Base-by-base conservation (phyloP, 2,113 vertebrate species). In the Oryzias javanicus region DNA sequence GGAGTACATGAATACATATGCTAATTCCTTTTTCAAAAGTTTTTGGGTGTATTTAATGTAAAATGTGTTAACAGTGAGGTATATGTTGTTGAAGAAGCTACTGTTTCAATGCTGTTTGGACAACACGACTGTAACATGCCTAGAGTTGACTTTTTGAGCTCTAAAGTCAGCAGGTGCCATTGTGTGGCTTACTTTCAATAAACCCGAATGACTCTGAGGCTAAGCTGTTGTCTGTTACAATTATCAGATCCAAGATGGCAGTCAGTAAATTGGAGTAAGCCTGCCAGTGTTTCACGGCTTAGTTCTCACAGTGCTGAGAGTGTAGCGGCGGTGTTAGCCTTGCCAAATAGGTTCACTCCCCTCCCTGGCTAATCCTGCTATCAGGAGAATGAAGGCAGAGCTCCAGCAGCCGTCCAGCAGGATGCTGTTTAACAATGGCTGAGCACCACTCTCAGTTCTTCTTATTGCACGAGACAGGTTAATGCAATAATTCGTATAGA, bases 251-350 rank as follows among this genome's bases (percentile, higher is more conserved):
- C 70, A 81, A 84, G 78, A 85, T 80, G 86, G 79, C 83, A 81
- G 76, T 77, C 69, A 54, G 74, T 83, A 81, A 85, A 84, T 85
- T 86, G 80, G 82, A 63, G 60, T 85, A 79, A 86, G 70, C 75
- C 79, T 8, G 13, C 82, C 78, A 68, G 75, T 74, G 71, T 84
- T 87, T 85, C 81, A 83, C 35, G 44, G 86, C 64, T 88, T 79
- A 83, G 64, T 67, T 70, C 64, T 79, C 78, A 66, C 65, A 79
- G 67, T 20, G 52, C 64, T 64, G 69, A 80, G 67, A 61, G 68
- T 50, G 80, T 51, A 63, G 70, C 29, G 8, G 79, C 66, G 55
- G 71, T 54, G 14, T 60, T 22, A 57, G 72, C 65, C 16, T 45
- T 74, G 82, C 85, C 83, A 88, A 86, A 82, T 41, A 61, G 73